Conservation (phyloP, 2,113 vertebrate genomes). For the Cryptotis parvus region DNA sequence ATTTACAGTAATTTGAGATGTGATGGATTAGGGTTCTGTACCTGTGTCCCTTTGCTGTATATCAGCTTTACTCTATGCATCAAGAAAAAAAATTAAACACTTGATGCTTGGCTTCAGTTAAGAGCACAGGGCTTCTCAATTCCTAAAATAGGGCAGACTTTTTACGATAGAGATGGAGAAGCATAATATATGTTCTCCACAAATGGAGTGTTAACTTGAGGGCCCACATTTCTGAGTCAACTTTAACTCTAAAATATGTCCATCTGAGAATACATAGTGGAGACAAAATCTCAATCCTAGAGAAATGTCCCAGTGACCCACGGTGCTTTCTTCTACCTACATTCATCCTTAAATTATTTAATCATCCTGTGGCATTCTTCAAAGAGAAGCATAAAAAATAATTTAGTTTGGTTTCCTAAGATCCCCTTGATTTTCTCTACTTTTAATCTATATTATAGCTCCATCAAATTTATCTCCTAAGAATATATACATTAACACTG, state of each 20-base stretch:
- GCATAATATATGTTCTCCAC: neutral
- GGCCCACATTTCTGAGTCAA: neutral
- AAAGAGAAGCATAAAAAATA: neutral
- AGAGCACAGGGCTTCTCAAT: neutral
- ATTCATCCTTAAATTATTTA: neutral
- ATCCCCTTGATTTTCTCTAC: neutral
- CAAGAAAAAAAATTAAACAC: slow-evolving; percentile 47
- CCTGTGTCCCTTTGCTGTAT: slow-evolving; percentile 9
- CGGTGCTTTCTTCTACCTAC: neutral
- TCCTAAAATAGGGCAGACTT: neutral
- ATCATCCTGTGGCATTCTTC: neutral
- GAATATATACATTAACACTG: too few species aligned
- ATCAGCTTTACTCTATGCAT: neutral
- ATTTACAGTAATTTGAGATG: slow-evolving; percentile 15
- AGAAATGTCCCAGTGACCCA: neutral
- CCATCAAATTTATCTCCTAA: neutral
- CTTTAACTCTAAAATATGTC: neutral
- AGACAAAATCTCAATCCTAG: neutral
- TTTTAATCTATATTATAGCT: neutral
- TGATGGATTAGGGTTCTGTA: neutral
- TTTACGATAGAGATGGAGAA: neutral
- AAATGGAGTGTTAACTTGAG: neutral
- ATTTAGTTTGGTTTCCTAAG: neutral
- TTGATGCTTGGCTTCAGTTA: neutral
- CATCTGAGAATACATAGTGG: neutral